Percentiles rank a stretch among this genome's conserved stretches.
Evolutionary conservation across 1,140 invertebrate species (phyloP).

Genomic region (Trachelipus rathkii): DNA sequence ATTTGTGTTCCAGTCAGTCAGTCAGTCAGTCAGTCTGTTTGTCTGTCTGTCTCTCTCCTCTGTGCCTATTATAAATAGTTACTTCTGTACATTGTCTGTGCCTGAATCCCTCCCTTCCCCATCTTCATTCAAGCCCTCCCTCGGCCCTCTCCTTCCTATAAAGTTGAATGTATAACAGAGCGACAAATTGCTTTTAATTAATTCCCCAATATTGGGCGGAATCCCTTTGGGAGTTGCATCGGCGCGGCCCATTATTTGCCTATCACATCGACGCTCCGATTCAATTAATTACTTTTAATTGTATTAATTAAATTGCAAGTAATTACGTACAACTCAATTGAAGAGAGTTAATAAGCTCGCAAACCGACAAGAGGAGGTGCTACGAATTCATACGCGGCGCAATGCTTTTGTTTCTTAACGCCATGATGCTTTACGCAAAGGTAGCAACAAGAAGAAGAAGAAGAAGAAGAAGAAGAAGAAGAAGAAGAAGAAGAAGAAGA

Average conservation of each 20-base stretch:
- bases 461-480: too few relatives aligned
- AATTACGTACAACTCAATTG: constrained; percentile 43
- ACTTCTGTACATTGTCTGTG: too few relatives aligned
- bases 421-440: neutral
- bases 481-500: too few relatives aligned
- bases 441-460: too few relatives aligned
- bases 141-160: constrained; percentile 36
- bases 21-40: too few relatives aligned
- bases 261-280: constrained; percentile 42
- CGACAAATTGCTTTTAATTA: constrained; percentile 44
- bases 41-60: too few relatives aligned
- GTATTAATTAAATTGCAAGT: constrained; percentile 45
- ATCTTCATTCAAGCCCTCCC: constrained; percentile 27
- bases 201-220: constrained; percentile 39
- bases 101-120: neutral
- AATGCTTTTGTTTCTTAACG: neutral
- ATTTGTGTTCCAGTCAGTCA: too few relatives aligned
- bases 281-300: constrained; percentile 45
- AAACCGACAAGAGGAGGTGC: constrained; percentile 25
- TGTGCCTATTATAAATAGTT: too few relatives aligned
- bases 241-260: constrained; percentile 43
- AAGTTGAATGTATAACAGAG: constrained; percentile 31
- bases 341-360: constrained; percentile 42
- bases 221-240: constrained; percentile 37
- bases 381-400: neutral